Conservation (phyloP, 1,140 invertebrate genomes). For the Aethina tumida region DNA sequence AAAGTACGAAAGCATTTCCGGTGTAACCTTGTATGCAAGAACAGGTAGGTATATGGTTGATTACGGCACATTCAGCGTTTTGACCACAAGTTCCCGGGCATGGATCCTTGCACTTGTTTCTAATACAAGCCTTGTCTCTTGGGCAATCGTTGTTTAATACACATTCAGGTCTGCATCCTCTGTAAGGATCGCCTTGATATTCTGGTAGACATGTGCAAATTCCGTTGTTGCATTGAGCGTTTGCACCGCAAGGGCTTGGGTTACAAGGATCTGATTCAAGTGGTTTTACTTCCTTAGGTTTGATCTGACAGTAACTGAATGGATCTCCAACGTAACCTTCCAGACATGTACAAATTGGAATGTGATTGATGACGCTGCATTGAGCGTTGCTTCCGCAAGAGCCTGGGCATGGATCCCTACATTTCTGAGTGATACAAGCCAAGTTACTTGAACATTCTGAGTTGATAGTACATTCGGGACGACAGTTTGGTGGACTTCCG, state of each 20-base stretch:
- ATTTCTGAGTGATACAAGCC: constrained; percentile 51
- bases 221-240: constrained; percentile 54
- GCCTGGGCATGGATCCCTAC: constrained; percentile 50
- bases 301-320: constrained; percentile 45
- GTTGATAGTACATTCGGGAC: constrained; percentile 49
- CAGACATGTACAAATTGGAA: constrained; percentile 54
- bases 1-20: constrained; percentile 62
- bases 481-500: constrained; percentile 50
- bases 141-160: constrained; percentile 53
- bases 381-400: constrained; percentile 52
- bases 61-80: constrained; percentile 40
- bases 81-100: constrained; percentile 62
- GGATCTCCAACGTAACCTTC: constrained; percentile 51
- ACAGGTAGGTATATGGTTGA: constrained; percentile 37
- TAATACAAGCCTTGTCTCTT: constrained; percentile 56
- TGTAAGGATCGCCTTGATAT: constrained; percentile 53
- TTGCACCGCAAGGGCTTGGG: constrained; percentile 64
- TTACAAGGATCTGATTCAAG: constrained; percentile 49
- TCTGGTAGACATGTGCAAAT: constrained; percentile 49
- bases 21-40: constrained; percentile 53
- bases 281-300: constrained; percentile 31
- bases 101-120: constrained; percentile 65
- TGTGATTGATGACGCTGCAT: constrained; percentile 53
- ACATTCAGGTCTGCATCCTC: constrained; percentile 54
- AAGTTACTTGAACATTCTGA: constrained; percentile 44